Evolutionary conservation across 2,113 vertebrate species (phyloP), one percentile per base, ranked within the genome.

Genomic region (Haliaeetus leucogaster): DNA sequence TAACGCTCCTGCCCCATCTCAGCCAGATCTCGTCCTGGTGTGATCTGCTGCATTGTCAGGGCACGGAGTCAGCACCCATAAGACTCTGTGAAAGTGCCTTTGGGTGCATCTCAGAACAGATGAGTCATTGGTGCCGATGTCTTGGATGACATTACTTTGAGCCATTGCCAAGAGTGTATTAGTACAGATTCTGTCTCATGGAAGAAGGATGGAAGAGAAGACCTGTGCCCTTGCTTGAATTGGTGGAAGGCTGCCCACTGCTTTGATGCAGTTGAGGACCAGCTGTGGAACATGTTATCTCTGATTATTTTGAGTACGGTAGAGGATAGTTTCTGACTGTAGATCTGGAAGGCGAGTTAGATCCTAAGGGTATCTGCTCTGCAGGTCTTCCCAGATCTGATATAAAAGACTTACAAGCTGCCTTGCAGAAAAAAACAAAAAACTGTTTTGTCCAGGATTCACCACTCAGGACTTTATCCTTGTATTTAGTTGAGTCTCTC

Each of bases 271-370:
- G 25, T 10, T 56, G 74, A 55, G 63, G 52, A 66, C 34, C 52
- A 50, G 56, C 62, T 55, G 48, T 70, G 56, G 65, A 43, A 66
- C 27, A 34, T 25, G 10, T 40, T 52, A 11, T 45, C 56, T 68
- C 61, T 22, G 22, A 2, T 68, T 20, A 6, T 53, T 4, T 0
- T 0, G 1, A 21, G 11, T 29, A 43, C 1, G 3, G 6, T 2
- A 0, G 2, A 38, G 65, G 65, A 25, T 32, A 2, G n/a, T 59
- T 65, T 66, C 56, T 71, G 40, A 40, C 32, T 79, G 22, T 5
- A 19, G 50, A 26, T 43, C 55, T 67, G 63, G 59, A n/a, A 5
- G 1, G 20, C 1, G 23, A 40, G 27, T 38, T 30, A 15, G 22
- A 29, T 38, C 59, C n/a, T 29, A 11, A 63, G 40, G 13, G 12